Percentiles rank a stretch among this genome's conserved stretches.
These are phyloP conservation scores for Drosophila anomelani DNA, from an alignment of 2,888 invertebrate species.

Conservation along the genomic window DNA sequence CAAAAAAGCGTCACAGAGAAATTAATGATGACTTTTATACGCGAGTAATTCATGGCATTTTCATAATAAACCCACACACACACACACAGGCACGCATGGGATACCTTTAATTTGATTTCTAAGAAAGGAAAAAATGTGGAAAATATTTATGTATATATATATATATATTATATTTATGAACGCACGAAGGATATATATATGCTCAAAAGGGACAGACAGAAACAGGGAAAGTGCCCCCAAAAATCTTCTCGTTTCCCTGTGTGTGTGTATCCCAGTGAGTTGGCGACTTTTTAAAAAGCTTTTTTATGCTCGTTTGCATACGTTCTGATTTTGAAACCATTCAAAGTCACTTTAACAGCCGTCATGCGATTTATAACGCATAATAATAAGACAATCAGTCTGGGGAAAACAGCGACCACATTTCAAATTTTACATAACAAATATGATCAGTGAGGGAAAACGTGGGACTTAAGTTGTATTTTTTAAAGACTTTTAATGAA, in stretches of 20 bases:
- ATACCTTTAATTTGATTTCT: slow-evolving; percentile 76
- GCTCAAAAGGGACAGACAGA: slow-evolving; percentile 21
- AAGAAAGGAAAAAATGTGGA: slow-evolving; percentile 55
- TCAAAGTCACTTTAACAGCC: slow-evolving; percentile 74
- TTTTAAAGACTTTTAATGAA: neutral
- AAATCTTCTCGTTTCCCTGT: slow-evolving; percentile 6
- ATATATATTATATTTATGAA: slow-evolving; percentile 46
- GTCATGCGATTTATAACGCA: slow-evolving; percentile 66
- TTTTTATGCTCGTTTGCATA: slow-evolving; percentile 78
- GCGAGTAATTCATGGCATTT: slow-evolving; percentile 80
- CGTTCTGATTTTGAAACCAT: slow-evolving; percentile 65
- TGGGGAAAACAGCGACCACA: slow-evolving; percentile 27
- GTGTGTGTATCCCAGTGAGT: slow-evolving; percentile 38
- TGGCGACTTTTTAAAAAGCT: slow-evolving; percentile 61
- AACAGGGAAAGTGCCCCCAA: slow-evolving; percentile 14
- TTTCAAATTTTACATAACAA: slow-evolving; percentile 1
- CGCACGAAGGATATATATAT: slow-evolving; percentile 65
- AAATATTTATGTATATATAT: slow-evolving; percentile 34
- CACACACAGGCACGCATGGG: slow-evolving; percentile 33
- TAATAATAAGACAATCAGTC: slow-evolving; percentile 63
- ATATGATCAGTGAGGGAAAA: neutral
- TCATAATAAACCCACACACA: slow-evolving; percentile 69
- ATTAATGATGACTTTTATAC: slow-evolving; percentile 81
- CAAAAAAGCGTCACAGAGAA: slow-evolving; percentile 72
- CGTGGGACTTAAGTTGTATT: neutral